Percentiles rank a stretch among this genome's conserved stretches.
phyloP scores from a whole-genome alignment of 2,888 invertebrate genomes.

The Metacarcinus magister region DNA sequence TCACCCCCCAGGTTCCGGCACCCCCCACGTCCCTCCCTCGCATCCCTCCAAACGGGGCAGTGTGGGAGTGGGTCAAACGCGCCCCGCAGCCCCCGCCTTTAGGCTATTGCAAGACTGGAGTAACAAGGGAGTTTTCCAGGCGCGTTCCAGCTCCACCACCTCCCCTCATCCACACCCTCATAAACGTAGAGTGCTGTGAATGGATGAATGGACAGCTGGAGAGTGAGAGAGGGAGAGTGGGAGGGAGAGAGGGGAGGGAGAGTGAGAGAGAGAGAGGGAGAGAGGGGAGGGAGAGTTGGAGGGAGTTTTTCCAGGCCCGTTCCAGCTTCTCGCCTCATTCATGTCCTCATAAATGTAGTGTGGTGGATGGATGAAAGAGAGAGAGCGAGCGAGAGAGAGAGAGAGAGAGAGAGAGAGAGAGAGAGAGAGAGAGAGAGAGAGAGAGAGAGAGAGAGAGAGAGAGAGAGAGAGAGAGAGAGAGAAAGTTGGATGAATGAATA shows the following conservation, averaged over 20 bases:
- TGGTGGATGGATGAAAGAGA: neutral
- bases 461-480: neutral
- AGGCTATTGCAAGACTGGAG: neutral
- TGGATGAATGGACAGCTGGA: neutral
- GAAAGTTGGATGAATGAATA: neutral
- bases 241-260: neutral
- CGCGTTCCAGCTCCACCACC: neutral
- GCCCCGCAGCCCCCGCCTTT: neutral
- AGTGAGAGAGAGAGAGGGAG: neutral
- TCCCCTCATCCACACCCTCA: neutral
- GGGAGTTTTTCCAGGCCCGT: neutral
- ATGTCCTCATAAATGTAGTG: neutral
- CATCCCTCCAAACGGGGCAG: neutral
- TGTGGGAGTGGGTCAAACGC: neutral
- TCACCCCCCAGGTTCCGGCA: neutral
- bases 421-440: neutral
- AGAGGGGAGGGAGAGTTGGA: neutral
- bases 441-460: neutral
- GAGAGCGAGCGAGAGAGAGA: neutral
- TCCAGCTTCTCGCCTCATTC: neutral
- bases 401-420: constrained; percentile 19
- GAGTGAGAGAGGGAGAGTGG: neutral
- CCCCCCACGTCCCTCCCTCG: neutral
- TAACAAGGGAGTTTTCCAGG: neutral
- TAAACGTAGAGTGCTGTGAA: neutral